Evolutionary conservation across 2,888 invertebrate genomes (phyloP).

Genomic region (Leptinotarsa tumamoca): DNA sequence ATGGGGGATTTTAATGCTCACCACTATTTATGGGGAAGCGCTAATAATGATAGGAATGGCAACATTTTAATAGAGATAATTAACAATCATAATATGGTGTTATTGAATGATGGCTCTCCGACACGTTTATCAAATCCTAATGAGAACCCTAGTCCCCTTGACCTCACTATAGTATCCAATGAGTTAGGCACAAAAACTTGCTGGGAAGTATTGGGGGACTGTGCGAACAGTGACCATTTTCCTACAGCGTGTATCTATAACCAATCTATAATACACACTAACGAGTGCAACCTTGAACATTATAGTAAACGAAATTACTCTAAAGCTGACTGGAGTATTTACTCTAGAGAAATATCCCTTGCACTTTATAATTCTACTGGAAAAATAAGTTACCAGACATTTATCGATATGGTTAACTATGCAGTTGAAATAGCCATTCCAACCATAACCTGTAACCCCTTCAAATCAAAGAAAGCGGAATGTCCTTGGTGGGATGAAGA

Average conservation of each 20-base stretch:
- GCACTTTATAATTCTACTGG: not conserved
- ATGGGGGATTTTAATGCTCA: conserved; percentile 24
- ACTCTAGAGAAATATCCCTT: not conserved
- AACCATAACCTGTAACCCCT: not conserved
- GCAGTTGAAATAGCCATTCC: conserved; percentile 10
- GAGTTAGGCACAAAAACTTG: not conserved
- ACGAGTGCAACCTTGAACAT: not conserved
- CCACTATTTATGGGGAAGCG: conserved; percentile 13
- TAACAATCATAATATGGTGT: conserved; percentile 4
- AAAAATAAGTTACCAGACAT: not conserved
- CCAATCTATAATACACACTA: not conserved
- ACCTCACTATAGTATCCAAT: conserved; percentile 22
- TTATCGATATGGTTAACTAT: not conserved
- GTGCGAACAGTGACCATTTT: not conserved
- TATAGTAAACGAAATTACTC: not conserved
- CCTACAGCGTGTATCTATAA: not conserved
- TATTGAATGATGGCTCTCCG: conserved; percentile 26
- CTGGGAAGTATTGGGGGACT: not conserved
- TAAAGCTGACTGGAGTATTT: not conserved
- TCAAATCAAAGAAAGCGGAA: not conserved
- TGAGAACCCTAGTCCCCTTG: conserved; percentile 20
- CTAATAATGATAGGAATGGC: conserved; percentile 3
- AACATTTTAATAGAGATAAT: not conserved
- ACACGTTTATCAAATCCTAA: conserved; percentile 18
- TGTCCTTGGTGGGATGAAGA: conserved; percentile 22